These are phyloP conservation scores for Xestia xanthographa DNA, from an alignment of 2,888 invertebrate species.

Conservation along the genomic window DNA sequence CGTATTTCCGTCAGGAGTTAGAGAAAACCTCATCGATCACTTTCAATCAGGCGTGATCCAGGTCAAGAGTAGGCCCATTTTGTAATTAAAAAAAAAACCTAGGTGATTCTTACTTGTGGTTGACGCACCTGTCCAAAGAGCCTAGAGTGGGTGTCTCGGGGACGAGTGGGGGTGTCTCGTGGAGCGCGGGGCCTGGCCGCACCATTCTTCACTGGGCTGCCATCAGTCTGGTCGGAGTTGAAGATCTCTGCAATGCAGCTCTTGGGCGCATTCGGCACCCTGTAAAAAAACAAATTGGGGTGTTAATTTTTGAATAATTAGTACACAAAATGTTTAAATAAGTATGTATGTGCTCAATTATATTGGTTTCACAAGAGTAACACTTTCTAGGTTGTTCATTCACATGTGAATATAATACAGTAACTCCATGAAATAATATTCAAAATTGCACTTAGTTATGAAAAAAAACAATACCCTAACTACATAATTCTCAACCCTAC, in stretches of 20 bases:
- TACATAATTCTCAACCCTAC: neutral
- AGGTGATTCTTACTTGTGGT: constrained; percentile 48
- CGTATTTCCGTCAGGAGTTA: neutral
- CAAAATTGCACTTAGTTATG: neutral
- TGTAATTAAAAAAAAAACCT: neutral
- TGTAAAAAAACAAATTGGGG: constrained; percentile 73
- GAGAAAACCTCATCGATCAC: too few species aligned
- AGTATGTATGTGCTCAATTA: neutral
- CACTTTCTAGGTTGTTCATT: too few species aligned
- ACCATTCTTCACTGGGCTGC: constrained; percentile 85
- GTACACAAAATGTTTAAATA: neutral
- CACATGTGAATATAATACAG: neutral
- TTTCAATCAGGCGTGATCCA: too few species aligned
- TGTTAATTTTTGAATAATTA: neutral
- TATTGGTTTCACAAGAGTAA: neutral
- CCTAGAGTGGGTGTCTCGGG: constrained; percentile 91
- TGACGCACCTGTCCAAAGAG: constrained; percentile 89
- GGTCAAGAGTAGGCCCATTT: too few species aligned
- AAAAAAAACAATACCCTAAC: neutral
- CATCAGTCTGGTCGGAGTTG: constrained; percentile 82
- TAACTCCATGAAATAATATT: neutral
- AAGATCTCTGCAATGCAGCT: constrained; percentile 91
- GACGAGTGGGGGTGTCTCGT: constrained; percentile 91
- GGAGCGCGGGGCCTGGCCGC: constrained; percentile 82
- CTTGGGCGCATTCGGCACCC: constrained; percentile 91